These are phyloP conservation scores for Xylocopa sonorina DNA, from an alignment of 1,140 invertebrate species.

Conservation along the genomic window DNA sequence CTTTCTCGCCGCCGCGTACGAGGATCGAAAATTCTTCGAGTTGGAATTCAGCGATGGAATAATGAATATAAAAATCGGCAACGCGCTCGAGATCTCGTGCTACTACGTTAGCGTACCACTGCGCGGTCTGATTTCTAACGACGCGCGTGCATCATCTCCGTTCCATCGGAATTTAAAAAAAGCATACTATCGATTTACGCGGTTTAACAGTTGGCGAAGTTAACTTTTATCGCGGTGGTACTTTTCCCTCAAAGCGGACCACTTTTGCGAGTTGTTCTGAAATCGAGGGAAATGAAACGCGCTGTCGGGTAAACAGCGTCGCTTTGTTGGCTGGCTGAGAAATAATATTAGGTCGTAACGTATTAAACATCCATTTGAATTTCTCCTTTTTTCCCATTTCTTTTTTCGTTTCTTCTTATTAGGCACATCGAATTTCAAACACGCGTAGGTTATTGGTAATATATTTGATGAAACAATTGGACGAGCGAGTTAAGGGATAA, in stretches of 20 bases:
- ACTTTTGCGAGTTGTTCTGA: conserved; percentile 44
- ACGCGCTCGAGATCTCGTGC: conserved; percentile 8
- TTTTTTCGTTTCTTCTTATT: too few species aligned
- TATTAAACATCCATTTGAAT: too few species aligned
- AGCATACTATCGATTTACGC: conserved; percentile 42
- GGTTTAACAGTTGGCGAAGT: conserved; percentile 48
- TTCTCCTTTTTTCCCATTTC: too few species aligned
- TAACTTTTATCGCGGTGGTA: conserved; percentile 42
- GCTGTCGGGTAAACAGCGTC: conserved; percentile 21
- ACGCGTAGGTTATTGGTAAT: too few species aligned
- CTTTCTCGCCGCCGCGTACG: conserved; percentile 2
- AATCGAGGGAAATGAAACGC: conserved; percentile 43
- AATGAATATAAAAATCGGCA: conserved; percentile 7
- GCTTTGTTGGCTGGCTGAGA: background rate
- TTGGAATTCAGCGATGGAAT: background rate
- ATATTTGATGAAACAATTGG: too few species aligned
- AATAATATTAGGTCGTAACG: too few species aligned
- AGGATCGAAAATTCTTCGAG: conserved; percentile 15
- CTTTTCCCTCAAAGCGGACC: conserved; percentile 47
- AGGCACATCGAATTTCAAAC: too few species aligned
- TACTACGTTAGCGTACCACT: background rate
- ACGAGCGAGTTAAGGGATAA: too few species aligned
- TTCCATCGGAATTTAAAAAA: conserved; percentile 49
- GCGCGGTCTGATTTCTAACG: conserved; percentile 30
- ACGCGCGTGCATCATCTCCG: conserved; percentile 9